phyloP scores from a whole-genome alignment of 2,797 vertebrate species.

The Thripadectes ignobilis region DNA sequence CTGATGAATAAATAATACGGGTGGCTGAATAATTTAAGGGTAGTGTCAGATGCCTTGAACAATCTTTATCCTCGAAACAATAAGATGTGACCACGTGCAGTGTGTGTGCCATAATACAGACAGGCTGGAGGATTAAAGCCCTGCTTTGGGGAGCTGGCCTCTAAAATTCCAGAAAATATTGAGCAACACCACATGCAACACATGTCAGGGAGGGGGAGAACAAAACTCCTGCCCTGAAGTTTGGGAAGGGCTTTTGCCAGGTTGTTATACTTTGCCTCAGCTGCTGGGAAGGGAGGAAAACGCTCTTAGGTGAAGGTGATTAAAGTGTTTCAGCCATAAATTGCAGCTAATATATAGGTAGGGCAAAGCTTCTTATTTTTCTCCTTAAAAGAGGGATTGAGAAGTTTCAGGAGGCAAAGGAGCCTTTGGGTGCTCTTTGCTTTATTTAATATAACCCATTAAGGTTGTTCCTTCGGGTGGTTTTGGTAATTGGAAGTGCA shows the following conservation, averaged over 20 bases:
- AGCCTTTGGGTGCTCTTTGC: neutral
- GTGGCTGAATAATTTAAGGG: conserved; percentile 75
- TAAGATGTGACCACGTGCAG: conserved; percentile 37
- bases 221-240: neutral
- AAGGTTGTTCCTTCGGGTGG: neutral
- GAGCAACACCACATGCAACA: fast-evolving
- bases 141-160: neutral
- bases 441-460: neutral
- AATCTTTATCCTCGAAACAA: conserved; percentile 71
- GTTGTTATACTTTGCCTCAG: neutral
- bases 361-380: fast-evolving
- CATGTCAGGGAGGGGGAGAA: neutral
- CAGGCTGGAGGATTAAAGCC: neutral
- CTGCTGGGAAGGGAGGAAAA: neutral
- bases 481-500: neutral
- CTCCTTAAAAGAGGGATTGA: neutral
- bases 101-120: neutral
- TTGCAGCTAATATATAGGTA: fast-evolving
- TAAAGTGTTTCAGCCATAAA: neutral
- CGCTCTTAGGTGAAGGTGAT: neutral
- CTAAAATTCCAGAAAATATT: neutral
- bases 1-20: conserved; percentile 77
- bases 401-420: neutral
- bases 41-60: conserved; percentile 64
- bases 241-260: neutral